phyloP scores from a whole-genome alignment of 2,888 invertebrate genomes.

The Lobophora halterata region DNA sequence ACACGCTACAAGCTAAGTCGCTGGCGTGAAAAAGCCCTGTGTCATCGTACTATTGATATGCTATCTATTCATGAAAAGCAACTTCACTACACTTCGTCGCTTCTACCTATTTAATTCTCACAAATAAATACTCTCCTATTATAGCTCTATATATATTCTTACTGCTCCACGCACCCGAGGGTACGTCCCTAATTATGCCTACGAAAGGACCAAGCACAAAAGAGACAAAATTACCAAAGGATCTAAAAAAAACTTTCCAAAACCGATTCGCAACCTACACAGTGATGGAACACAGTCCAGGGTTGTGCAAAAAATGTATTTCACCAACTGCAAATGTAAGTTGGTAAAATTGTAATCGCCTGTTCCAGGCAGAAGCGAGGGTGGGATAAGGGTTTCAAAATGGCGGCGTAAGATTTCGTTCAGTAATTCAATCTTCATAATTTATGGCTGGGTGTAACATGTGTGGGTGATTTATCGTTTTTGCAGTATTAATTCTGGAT shows the following conservation, averaged over 20 bases:
- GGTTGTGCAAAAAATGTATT: constrained; percentile 22
- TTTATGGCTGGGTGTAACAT: constrained; percentile 69
- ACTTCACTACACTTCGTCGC: no score
- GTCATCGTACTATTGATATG: no score
- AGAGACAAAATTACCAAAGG: constrained; percentile 53
- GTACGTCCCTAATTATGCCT: constrained; percentile 77
- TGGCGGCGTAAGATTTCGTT: constrained; percentile 79
- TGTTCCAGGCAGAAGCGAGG: constrained; percentile 68
- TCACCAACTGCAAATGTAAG: constrained; percentile 33
- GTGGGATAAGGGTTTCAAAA: constrained; percentile 73
- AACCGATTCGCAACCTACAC: constrained; percentile 33
- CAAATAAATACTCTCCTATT: no score
- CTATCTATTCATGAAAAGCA: no score
- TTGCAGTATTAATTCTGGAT: constrained; percentile 56
- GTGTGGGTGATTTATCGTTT: constrained; percentile 72
- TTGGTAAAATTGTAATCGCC: constrained; percentile 72
- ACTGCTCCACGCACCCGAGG: constrained; percentile 34
- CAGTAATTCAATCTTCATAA: constrained; percentile 78
- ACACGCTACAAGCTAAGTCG: no score
- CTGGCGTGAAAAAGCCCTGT: no score
- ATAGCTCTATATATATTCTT: no score
- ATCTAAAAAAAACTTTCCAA: constrained; percentile 29
- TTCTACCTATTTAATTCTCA: no score
- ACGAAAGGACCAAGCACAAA: constrained; percentile 67
- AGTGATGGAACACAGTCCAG: constrained; percentile 25